Percentiles rank a stretch among this genome's conserved stretches.
phyloP scores from a whole-genome alignment of 2,797 vertebrate species.

The Syndactyla subalaris region DNA sequence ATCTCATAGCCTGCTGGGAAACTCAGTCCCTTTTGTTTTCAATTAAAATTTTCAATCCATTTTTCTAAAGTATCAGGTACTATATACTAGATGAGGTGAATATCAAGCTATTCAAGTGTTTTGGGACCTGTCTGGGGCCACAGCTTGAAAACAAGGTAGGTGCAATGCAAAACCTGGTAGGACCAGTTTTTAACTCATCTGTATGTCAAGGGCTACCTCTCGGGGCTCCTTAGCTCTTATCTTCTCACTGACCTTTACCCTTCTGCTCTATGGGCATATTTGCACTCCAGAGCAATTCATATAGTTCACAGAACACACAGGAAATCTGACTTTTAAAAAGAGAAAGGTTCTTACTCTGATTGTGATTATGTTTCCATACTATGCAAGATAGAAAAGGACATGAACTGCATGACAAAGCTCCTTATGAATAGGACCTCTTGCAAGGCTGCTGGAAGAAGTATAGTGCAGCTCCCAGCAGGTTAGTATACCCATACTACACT shows the following conservation, averaged over 20 bases:
- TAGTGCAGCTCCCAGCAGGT: neutral
- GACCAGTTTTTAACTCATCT: neutral
- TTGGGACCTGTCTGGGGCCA: neutral
- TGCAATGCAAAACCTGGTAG: neutral
- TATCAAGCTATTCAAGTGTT: neutral
- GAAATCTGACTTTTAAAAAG: neutral
- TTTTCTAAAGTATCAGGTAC: neutral
- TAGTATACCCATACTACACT: neutral
- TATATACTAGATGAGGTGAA: neutral
- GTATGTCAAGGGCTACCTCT: neutral
- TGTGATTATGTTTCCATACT: neutral
- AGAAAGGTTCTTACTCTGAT: neutral
- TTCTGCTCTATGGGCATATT: neutral
- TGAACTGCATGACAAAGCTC: neutral
- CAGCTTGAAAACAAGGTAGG: neutral
- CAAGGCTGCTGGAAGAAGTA: neutral
- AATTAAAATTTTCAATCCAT: neutral
- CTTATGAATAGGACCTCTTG: neutral
- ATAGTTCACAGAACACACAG: neutral
- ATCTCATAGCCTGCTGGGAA: neutral
- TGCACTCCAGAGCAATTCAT: neutral
- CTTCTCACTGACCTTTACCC: neutral
- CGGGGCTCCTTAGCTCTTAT: neutral
- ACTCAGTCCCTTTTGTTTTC: neutral
- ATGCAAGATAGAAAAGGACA: neutral